Evolutionary conservation across 2,113 vertebrate genomes (phyloP).

Genomic region (Cygnus buccinator): DNA sequence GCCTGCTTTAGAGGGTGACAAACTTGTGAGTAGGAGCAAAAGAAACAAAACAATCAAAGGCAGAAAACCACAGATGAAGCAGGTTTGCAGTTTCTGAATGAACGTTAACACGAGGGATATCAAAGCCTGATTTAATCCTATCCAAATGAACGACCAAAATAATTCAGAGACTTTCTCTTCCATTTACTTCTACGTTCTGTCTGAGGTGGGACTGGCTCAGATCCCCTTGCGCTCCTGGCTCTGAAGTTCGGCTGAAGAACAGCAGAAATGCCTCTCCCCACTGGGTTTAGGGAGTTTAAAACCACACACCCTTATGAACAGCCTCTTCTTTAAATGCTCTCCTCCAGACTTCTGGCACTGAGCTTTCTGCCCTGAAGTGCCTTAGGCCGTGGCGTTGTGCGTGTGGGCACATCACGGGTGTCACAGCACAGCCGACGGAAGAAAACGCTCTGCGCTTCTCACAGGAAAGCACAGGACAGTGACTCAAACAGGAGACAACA

Average conservation of each 20-base stretch:
- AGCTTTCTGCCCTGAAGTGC: background rate
- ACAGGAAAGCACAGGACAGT: background rate
- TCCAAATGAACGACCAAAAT: background rate
- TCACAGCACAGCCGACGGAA: background rate
- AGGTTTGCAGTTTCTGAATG: background rate
- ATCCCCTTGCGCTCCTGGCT: background rate
- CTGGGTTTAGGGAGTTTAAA: background rate
- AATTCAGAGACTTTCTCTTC: background rate
- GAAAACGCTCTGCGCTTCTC: background rate
- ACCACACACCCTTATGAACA: background rate
- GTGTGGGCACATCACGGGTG: background rate
- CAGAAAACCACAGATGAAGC: background rate
- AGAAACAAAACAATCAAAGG: background rate
- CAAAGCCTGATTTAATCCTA: background rate
- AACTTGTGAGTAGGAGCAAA: background rate
- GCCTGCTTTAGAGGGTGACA: background rate
- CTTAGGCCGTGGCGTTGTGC: background rate
- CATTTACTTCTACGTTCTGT: background rate
- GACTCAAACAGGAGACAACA: background rate
- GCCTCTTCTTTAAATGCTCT: background rate
- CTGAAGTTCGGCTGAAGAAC: background rate
- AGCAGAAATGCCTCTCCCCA: background rate
- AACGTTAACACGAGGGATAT: background rate
- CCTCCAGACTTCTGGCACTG: background rate
- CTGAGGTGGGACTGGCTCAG: background rate